These are phyloP conservation scores for Laupala kohalensis DNA, from an alignment of 1,140 invertebrate genomes.

Conservation along the genomic window DNA sequence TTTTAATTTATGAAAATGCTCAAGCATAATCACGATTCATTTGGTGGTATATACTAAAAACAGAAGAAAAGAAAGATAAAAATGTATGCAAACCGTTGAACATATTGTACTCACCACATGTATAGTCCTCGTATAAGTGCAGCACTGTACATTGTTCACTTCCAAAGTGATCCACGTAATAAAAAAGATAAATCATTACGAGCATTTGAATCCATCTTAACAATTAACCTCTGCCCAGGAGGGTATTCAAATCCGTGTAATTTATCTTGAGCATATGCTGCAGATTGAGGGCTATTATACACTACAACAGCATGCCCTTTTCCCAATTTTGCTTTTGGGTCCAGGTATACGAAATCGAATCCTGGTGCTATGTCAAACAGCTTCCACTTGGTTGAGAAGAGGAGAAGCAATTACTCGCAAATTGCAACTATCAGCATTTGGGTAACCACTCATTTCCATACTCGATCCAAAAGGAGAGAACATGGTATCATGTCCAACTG, in stretches of 20 bases:
- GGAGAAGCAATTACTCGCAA: slow-evolving; percentile 56
- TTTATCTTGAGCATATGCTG: slow-evolving; percentile 67
- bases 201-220: slow-evolving; percentile 43
- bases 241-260: slow-evolving; percentile 81
- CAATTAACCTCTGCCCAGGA: slow-evolving; percentile 62
- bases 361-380: slow-evolving; percentile 74
- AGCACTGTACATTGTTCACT: too few species aligned
- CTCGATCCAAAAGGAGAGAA: slow-evolving; percentile 3
- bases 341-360: slow-evolving; percentile 45
- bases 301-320: slow-evolving; percentile 42
- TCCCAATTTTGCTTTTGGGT: slow-evolving; percentile 33
- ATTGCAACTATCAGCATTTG: slow-evolving; percentile 24
- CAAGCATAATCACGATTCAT: too few species aligned
- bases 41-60: too few species aligned
- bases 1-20: too few species aligned
- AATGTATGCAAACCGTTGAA: too few species aligned
- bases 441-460: background rate
- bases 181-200: slow-evolving; percentile 7
- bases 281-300: slow-evolving; percentile 60
- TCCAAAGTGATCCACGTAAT: too few species aligned
- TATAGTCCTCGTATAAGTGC: too few species aligned
- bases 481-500: background rate
- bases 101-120: too few species aligned
- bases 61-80: too few species aligned
- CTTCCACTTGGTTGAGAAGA: slow-evolving; percentile 58